A percentile compares a stretch with the other conserved stretches of the same genome.
phyloP scores from a whole-genome alignment of 2,888 invertebrate genomes.

The Oegoconia quadripuncta region DNA sequence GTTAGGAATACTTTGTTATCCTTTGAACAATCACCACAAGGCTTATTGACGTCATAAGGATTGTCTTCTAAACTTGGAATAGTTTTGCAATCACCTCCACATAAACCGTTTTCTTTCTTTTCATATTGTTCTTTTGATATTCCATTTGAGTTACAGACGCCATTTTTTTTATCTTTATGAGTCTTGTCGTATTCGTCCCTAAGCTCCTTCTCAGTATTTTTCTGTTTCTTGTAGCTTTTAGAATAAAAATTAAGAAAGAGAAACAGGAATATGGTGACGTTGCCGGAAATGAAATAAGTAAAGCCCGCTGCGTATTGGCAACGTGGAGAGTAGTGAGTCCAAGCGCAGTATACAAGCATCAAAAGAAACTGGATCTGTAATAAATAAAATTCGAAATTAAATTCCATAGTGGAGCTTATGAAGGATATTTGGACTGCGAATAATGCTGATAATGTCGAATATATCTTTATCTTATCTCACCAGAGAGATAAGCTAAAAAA shows the following conservation, averaged over 20 bases:
- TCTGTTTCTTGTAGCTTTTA: slow-evolving; percentile 73
- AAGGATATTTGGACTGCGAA: too few species aligned
- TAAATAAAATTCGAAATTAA: slow-evolving; percentile 4
- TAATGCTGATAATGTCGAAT: too few species aligned
- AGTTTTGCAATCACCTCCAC: slow-evolving; percentile 37
- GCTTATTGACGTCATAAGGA: slow-evolving; percentile 49
- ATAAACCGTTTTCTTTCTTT: slow-evolving; percentile 35
- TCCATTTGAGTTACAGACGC: slow-evolving; percentile 29
- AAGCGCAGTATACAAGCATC: slow-evolving; percentile 81
- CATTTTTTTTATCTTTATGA: slow-evolving; percentile 35
- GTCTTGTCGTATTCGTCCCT: slow-evolving; percentile 35
- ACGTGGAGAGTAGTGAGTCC: slow-evolving; percentile 76
- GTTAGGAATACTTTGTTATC: slow-evolving; percentile 55
- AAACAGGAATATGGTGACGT: slow-evolving; percentile 81
- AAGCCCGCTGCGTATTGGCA: slow-evolving; percentile 81
- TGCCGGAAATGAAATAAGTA: slow-evolving; percentile 74
- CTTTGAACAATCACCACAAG: slow-evolving; percentile 57
- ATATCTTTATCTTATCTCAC: too few species aligned
- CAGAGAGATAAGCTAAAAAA: too few species aligned
- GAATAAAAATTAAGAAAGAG: slow-evolving; percentile 84
- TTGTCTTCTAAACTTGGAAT: slow-evolving; percentile 42
- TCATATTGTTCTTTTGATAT: slow-evolving; percentile 26
- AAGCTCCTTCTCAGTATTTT: slow-evolving; percentile 37
- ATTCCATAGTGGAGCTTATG: too few species aligned
- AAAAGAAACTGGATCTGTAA: slow-evolving; percentile 82